Conservation (phyloP, 1,140 invertebrate genomes). For the Drosophila bocki region DNA sequence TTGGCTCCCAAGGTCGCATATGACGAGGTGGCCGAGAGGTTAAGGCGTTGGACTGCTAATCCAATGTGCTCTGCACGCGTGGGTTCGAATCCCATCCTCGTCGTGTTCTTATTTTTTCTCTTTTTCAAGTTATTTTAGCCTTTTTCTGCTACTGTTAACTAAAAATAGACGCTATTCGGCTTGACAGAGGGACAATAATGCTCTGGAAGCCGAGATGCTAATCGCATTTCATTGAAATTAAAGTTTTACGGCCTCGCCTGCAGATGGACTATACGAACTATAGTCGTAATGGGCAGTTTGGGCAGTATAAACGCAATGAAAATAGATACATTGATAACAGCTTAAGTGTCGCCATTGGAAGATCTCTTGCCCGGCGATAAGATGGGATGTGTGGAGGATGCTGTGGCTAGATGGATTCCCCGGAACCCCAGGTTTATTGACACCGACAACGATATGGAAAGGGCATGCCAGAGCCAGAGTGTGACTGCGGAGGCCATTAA, state of each 20-base stretch:
- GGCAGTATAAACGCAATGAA: conserved; percentile 69
- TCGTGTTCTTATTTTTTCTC: conserved; percentile 84
- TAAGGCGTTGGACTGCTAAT: conserved; percentile 95
- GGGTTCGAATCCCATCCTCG: conserved; percentile 96
- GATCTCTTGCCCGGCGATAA: conserved; percentile 34
- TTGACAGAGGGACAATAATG: conserved; percentile 16
- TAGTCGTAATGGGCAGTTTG: conserved; percentile 26
- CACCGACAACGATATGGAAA: conserved; percentile 43
- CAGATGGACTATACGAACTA: conserved; percentile 21
- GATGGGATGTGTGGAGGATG: conserved; percentile 34
- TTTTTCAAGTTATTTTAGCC: neutral
- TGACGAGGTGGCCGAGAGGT: conserved; percentile 95
- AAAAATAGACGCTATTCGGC: conserved; percentile 12
- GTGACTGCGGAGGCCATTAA: conserved; percentile 21
- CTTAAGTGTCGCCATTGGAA: conserved; percentile 58
- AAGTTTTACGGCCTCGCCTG: conserved; percentile 51
- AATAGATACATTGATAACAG: conserved; percentile 79
- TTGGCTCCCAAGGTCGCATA: conserved; percentile 32
- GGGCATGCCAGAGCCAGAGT: conserved; percentile 22
- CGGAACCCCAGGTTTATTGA: conserved; percentile 73
- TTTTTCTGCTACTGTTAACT: conserved; percentile 21
- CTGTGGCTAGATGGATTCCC: conserved; percentile 43
- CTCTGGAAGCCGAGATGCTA: conserved; percentile 56
- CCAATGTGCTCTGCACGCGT: conserved; percentile 91
- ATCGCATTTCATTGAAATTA: conserved; percentile 70